Conservation (phyloP, 2,797 vertebrate species). For the Sebastes jordani region DNA sequence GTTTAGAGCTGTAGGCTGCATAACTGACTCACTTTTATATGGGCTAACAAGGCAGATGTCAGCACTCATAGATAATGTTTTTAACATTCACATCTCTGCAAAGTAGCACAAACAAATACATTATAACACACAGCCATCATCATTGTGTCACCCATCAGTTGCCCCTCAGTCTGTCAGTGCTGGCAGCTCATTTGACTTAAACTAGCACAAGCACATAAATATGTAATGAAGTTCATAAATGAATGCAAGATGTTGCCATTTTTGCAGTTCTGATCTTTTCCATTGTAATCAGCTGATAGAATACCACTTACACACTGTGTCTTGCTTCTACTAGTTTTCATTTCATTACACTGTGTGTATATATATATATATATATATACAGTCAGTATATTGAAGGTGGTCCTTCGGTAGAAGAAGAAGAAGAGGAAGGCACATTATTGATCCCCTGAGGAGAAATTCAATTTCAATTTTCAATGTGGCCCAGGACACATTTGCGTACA, state of each 20-base stretch:
- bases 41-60: conserved; percentile 1
- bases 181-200: neutral
- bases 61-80: conserved; percentile 1
- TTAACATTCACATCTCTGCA: conserved; percentile 3
- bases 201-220: neutral
- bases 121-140: neutral
- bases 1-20: conserved; percentile 62
- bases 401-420: too few relatives aligned
- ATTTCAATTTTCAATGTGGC: too few relatives aligned
- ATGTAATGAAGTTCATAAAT: neutral
- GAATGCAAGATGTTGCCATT: neutral
- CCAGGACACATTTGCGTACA: too few relatives aligned
- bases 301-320: neutral
- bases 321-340: neutral
- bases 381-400: too few relatives aligned
- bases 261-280: neutral
- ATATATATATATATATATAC: too few relatives aligned
- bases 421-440: too few relatives aligned
- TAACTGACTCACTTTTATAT: conserved; percentile 31
- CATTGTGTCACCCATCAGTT: neutral
- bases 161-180: neutral
- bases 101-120: neutral
- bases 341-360: neutral
- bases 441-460: too few relatives aligned
- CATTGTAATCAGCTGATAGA: neutral